Base-by-base conservation (phyloP, 1,140 invertebrate genomes). In the Drosophila sp. region DNA sequence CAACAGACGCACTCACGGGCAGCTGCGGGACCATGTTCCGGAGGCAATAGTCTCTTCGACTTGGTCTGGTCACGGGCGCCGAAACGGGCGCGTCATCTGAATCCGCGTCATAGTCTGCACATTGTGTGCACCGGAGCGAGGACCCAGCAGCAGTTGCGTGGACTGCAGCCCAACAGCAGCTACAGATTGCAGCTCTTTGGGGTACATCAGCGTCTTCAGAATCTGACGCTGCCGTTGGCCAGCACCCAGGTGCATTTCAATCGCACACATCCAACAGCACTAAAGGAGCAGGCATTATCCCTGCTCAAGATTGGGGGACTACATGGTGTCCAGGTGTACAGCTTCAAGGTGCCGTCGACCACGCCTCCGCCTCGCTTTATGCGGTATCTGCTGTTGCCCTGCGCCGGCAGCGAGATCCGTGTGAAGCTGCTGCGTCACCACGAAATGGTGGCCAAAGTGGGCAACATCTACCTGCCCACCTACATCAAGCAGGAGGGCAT, bases 141-240 rank as follows among this genome's bases (percentile, higher is more conserved):
- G 5, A 90, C 89, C 0, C 80, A 90, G 21, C 91, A 90, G 43
- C 48, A 76, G 53, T 40, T 92, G 5, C 76, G 76, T 2, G 79
- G 84, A 0, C 61, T 92, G 16, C 58, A 70, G n/a, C 81, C 89
- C 0, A 74, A 90, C 29, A 83, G 38, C 40, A 86, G 54, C 48
- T 92, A 92, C 43, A 81, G 82, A 4, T 16, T 92, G 69, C 90
- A 92, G 25, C 48, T 92, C 0, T 92, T 89, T 25, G 91, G 91
- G 0, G 69, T 92, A 9, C 90, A 92, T 36, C 87, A 89, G 38
- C 70, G 69, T 1, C 69, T 76, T 0, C 87, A 89, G 72, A 92
- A 92, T 48, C 66, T 92, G 8, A 91, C 90, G 11, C 48, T 92
- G 40, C 74, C 66, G 0, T 51, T 92, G 65, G 89, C 73, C 51